Conservation (phyloP, 2,888 invertebrate genomes). For the Acrobasis consociella region DNA sequence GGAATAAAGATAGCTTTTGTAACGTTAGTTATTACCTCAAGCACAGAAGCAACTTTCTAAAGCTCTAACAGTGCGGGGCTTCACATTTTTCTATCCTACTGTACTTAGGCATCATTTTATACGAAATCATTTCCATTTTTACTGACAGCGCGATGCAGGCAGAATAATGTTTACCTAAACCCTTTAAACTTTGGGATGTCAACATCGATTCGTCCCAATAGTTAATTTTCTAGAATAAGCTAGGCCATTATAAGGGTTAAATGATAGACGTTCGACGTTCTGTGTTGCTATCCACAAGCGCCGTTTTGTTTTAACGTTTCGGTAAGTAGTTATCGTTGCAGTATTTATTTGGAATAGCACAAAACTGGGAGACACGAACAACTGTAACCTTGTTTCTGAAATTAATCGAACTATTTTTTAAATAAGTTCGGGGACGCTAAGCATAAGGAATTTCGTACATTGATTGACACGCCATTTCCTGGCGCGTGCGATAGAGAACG, state of each 20-base stretch:
- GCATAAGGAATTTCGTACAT: no score
- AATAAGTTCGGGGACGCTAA: no score
- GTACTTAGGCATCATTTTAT: slow-evolving; percentile 17
- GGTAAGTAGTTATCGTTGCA: slow-evolving; percentile 57
- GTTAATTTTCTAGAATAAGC: slow-evolving; percentile 71
- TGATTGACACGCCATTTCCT: no score
- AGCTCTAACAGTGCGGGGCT: background rate
- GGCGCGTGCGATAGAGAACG: no score
- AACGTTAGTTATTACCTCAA: slow-evolving; percentile 9
- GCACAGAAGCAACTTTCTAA: slow-evolving; percentile 6
- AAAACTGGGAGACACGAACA: slow-evolving; percentile 34
- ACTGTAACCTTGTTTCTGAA: slow-evolving; percentile 27
- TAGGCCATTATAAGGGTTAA: slow-evolving; percentile 69
- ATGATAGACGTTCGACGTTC: slow-evolving; percentile 65
- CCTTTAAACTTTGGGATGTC: slow-evolving; percentile 28
- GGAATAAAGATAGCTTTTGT: slow-evolving; percentile 16
- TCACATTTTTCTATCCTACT: slow-evolving; percentile 5
- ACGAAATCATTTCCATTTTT: slow-evolving; percentile 2
- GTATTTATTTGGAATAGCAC: slow-evolving; percentile 67
- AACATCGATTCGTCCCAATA: slow-evolving; percentile 42
- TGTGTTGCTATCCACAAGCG: slow-evolving; percentile 62
- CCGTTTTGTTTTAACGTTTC: slow-evolving; percentile 42
- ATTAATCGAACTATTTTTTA: no score
- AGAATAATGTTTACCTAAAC: slow-evolving; percentile 8
- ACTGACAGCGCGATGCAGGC: background rate